These are phyloP conservation scores for Octodonta nipae DNA, from an alignment of 2,888 invertebrate species.

Conservation along the genomic window DNA sequence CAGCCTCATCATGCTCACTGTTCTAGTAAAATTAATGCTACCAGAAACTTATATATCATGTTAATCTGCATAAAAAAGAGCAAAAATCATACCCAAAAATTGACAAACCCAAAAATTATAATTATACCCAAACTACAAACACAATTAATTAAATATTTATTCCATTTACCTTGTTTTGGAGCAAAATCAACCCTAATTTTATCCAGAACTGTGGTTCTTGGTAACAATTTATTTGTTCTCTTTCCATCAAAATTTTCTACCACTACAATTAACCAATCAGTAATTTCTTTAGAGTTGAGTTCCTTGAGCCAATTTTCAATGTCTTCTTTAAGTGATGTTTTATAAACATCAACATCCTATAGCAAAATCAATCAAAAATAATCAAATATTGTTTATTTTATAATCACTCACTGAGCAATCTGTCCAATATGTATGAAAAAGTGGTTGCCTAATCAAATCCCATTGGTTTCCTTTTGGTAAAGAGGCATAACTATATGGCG, in stretches of 20 bases:
- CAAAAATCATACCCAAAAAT: no score
- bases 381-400: not conserved
- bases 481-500: constrained; percentile 62
- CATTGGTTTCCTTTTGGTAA: constrained; percentile 57
- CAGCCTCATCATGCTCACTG: no score
- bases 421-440: constrained; percentile 89
- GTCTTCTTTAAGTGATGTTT: constrained; percentile 73
- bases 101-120: no score
- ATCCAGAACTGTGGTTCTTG: constrained; percentile 84
- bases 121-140: no score
- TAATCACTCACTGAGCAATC: constrained; percentile 69
- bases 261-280: constrained; percentile 87
- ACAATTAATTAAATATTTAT: no score
- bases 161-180: constrained; percentile 54
- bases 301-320: constrained; percentile 78
- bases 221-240: constrained; percentile 80
- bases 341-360: constrained; percentile 86
- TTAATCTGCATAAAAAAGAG: no score
- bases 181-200: constrained; percentile 91
- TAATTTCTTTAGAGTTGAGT: constrained; percentile 57
- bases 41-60: no score
- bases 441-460: constrained; percentile 73
- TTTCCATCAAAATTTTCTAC: constrained; percentile 86
- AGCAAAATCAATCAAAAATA: constrained; percentile 3
- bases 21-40: no score